Percentiles rank a stretch among this genome's conserved stretches.
phyloP scores from a whole-genome alignment of 2,113 vertebrate species.

The Clarias gariepinus region DNA sequence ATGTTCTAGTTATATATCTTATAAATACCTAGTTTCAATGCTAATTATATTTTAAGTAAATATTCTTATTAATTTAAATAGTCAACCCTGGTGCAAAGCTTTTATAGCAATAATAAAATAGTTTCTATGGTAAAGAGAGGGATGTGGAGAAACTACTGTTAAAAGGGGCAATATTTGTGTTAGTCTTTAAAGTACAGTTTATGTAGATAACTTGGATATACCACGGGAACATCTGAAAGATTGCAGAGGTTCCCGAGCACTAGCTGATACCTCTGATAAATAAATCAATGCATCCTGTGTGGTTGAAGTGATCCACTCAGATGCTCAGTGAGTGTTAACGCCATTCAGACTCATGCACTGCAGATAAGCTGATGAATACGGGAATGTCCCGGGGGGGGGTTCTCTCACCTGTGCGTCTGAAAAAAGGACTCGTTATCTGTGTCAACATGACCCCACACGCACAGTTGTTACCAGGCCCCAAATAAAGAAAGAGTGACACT shows the following conservation, averaged over 20 bases:
- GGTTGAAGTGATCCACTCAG: slow-evolving; percentile 12
- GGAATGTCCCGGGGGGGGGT: slow-evolving; percentile 13
- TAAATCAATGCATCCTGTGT: background rate
- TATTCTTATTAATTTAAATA: background rate
- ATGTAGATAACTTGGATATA: background rate
- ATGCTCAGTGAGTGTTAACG: background rate
- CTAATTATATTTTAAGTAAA: background rate
- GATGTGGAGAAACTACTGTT: background rate
- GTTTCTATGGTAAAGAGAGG: background rate
- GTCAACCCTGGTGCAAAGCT: background rate
- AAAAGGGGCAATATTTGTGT: background rate
- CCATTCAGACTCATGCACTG: background rate
- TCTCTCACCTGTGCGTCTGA: slow-evolving; percentile 37
- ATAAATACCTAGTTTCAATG: background rate
- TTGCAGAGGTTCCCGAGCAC: background rate
- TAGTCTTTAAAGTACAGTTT: background rate
- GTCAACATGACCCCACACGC: slow-evolving; percentile 41
- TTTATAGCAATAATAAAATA: background rate
- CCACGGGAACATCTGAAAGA: background rate
- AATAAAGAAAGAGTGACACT: slow-evolving; percentile 43
- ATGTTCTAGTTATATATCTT: background rate
- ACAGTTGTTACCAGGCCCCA: slow-evolving; percentile 44
- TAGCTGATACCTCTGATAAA: background rate
- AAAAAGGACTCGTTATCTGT: slow-evolving; percentile 52
- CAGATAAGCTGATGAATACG: slow-evolving; percentile 49